Base-by-base conservation (phyloP, 2,888 invertebrate genomes). In the Scotopteryx bipunctaria region DNA sequence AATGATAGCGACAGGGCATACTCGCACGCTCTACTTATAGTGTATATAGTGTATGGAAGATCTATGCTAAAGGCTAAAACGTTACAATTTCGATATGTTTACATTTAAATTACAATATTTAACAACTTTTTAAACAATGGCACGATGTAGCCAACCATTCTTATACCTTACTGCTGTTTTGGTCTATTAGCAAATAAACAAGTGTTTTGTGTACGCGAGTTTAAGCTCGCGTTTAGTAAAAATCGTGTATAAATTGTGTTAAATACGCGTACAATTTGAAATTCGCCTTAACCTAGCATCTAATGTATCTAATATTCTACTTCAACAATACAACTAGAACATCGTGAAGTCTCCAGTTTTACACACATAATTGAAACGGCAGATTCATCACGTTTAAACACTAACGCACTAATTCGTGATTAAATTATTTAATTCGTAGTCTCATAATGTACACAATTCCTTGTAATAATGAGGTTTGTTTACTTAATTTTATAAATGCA, bases 21-120 rank as follows among this genome's bases (percentile, higher is more conserved):
- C 69, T 73, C 75, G 75, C 78, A 76, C 77, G 67, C 76, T 73
- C 81, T 81, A 82, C 76, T 66, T 66, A 73, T 33, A 57, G 73
- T 49, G 50, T 59, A 76, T 72, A 78, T 76, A 67, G 77, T 83
- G 82, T 82, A 78, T 88, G 88, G 89, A 90, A 90, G 90, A 88
- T 76, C 89, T 90, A 90, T 78, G 67, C 89, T 89, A 89, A 86
- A 85, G 83, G 86, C 88, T 90, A 88, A 81, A 79, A 80, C 76
- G 82, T 86, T 85, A 86, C 80, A 82, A 68, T 81, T 79, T 81
- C 87, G 89, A 89, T 90, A 89, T 89, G 89, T 88, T 83, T 73
- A 76, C 71, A 67, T 72, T 80, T 80, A 79, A 81, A 83, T 82
- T 83, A 85, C 78, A 82, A 78, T 81, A 47, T 43, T 33, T 44